phyloP scores from a whole-genome alignment of 1,140 invertebrate genomes.

The Apolygus lucorum region DNA sequence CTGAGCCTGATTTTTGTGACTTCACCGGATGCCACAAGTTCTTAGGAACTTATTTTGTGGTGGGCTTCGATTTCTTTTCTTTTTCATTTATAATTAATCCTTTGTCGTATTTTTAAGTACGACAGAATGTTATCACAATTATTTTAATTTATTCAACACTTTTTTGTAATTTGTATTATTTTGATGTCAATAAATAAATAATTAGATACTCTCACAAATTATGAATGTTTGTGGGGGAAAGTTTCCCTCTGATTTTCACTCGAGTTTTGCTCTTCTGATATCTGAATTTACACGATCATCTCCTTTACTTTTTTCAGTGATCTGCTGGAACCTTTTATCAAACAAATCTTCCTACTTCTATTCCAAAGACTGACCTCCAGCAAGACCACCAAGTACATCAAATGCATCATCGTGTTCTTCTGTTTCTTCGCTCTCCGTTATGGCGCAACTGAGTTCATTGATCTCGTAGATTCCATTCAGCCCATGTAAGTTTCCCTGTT shows the following conservation, averaged over 20 bases:
- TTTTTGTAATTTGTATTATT: no score
- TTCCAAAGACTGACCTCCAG: conserved; percentile 85
- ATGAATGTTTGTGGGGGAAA: no score
- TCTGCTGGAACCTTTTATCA: conserved; percentile 63
- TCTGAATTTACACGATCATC: conserved; percentile 23
- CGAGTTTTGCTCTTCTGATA: background rate
- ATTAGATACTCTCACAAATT: no score
- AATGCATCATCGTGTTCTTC: conserved; percentile 82
- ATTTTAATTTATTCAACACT: no score
- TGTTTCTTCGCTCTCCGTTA: conserved; percentile 73
- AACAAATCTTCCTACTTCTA: conserved; percentile 81
- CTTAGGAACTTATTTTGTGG: no score
- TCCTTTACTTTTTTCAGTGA: conserved; percentile 43
- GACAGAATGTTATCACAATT: no score
- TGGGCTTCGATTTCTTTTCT: no score
- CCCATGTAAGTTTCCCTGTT: conserved; percentile 56
- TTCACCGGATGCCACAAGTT: no score
- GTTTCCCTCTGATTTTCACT: background rate
- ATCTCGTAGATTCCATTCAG: conserved; percentile 79
- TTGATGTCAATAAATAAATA: no score
- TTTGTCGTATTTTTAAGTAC: no score
- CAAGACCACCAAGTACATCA: conserved; percentile 90
- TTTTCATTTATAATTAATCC: no score
- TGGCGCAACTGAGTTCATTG: conserved; percentile 59
- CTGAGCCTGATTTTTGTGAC: no score